These are phyloP conservation scores for Sphaerophoria rueppellii DNA, from an alignment of 2,888 invertebrate genomes.

Conservation along the genomic window DNA sequence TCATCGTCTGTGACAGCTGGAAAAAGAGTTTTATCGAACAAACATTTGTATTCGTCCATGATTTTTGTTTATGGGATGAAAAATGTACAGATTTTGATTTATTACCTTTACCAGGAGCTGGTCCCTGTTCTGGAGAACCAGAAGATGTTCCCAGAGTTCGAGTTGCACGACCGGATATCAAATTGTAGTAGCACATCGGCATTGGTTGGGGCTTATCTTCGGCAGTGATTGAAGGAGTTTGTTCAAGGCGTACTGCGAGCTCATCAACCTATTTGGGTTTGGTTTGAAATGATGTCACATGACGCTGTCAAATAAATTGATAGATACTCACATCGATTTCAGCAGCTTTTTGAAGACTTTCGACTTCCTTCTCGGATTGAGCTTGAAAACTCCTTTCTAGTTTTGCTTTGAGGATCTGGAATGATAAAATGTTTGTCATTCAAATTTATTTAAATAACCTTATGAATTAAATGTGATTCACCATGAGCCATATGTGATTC, in stretches of 20 bases:
- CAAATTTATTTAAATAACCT: not conserved
- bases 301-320: not conserved
- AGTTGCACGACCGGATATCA: constrained; percentile 80
- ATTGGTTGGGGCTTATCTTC: constrained; percentile 81
- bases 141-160: constrained; percentile 80
- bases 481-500: too few species aligned
- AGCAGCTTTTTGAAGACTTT: constrained; percentile 44
- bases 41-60: not conserved
- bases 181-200: constrained; percentile 81
- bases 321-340: constrained; percentile 74
- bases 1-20: constrained; percentile 88
- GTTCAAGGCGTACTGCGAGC: constrained; percentile 76
- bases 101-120: constrained; percentile 78
- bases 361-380: constrained; percentile 75
- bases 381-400: constrained; percentile 78
- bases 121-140: constrained; percentile 81
- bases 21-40: not conserved
- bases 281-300: not conserved
- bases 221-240: constrained; percentile 76
- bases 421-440: not conserved
- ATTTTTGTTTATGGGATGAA: not conserved
- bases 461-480: not conserved
- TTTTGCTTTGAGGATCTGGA: constrained; percentile 80
- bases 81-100: not conserved
- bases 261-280: constrained; percentile 73